Conservation (phyloP, 2,797 vertebrate species). For the Cyclopterus lumpus region DNA sequence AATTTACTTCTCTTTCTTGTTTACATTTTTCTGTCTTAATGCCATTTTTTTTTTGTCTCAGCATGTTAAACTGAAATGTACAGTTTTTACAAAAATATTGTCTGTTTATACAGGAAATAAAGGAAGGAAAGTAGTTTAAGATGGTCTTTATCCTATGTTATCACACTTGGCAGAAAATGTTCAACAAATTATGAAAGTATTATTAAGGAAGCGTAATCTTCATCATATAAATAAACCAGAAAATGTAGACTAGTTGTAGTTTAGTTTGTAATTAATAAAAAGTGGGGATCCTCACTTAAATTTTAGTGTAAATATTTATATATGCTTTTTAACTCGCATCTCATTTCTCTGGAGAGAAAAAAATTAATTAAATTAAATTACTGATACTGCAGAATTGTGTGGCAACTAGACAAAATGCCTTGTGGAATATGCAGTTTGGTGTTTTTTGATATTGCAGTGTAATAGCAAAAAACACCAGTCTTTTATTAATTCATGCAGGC, state of each 20-base stretch:
- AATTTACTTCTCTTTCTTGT: conserved; percentile 43
- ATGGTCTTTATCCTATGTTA: conserved; percentile 15
- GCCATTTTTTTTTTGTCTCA: conserved; percentile 37
- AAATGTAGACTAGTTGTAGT: neutral
- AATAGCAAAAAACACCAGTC: too few relatives aligned
- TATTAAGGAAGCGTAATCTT: neutral
- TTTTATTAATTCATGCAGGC: neutral
- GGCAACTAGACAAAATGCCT: neutral
- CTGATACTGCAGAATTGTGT: too few relatives aligned
- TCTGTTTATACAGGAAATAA: conserved; percentile 83
- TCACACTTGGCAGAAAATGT: neutral
- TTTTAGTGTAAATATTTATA: too few relatives aligned
- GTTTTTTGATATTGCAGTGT: too few relatives aligned
- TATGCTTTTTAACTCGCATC: neutral
- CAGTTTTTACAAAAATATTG: conserved; percentile 77
- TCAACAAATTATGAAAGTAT: neutral
- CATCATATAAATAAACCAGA: neutral
- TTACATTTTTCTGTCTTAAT: conserved; percentile 47
- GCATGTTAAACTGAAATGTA: conserved; percentile 77
- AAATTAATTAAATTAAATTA: neutral
- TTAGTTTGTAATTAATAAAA: neutral
- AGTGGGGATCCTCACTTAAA: too few relatives aligned
- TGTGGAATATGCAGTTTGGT: neutral
- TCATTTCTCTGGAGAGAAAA: neutral
- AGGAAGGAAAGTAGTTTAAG: conserved; percentile 38